Percentiles rank a stretch among this genome's conserved stretches.
phyloP scores from a whole-genome alignment of 2,113 vertebrate genomes.

The Carassius carassius region DNA sequence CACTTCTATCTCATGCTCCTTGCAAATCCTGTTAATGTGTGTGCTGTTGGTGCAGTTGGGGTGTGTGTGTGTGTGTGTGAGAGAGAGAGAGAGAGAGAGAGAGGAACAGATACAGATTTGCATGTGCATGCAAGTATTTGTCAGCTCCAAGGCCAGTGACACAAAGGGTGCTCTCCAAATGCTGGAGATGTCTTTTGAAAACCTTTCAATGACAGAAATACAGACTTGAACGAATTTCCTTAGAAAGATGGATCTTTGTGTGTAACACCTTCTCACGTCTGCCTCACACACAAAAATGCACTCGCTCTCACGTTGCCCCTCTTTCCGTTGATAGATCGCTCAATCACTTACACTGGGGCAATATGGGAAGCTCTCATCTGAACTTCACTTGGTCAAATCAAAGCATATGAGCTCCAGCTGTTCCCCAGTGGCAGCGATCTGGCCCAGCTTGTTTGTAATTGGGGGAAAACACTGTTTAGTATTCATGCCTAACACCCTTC shows the following conservation, averaged over 20 bases:
- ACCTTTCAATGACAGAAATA: slow-evolving; percentile 15
- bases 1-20: slow-evolving; percentile 40
- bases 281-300: background rate
- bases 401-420: slow-evolving; percentile 32
- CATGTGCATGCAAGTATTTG: slow-evolving; percentile 21
- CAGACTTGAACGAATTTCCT: slow-evolving; percentile 25
- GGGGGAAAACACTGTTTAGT: slow-evolving; percentile 54
- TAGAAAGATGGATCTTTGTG: slow-evolving; percentile 40
- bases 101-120: background rate
- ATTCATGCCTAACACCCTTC: slow-evolving; percentile 54
- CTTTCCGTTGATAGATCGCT: slow-evolving; percentile 20
- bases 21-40: slow-evolving; percentile 54
- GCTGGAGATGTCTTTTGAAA: slow-evolving; percentile 37
- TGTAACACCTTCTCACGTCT: slow-evolving; percentile 18
- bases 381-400: slow-evolving; percentile 40
- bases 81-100: background rate
- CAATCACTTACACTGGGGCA: slow-evolving; percentile 20
- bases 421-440: slow-evolving; percentile 37
- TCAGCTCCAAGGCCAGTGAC: slow-evolving; percentile 45
- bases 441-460: slow-evolving; percentile 43
- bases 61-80: slow-evolving; percentile 18
- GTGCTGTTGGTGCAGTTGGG: background rate
- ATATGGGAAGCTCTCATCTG: slow-evolving; percentile 38
- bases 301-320: background rate
- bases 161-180: slow-evolving; percentile 36